Conservation (phyloP, 2,113 vertebrate species). For the Forbesichthys agassizii region DNA sequence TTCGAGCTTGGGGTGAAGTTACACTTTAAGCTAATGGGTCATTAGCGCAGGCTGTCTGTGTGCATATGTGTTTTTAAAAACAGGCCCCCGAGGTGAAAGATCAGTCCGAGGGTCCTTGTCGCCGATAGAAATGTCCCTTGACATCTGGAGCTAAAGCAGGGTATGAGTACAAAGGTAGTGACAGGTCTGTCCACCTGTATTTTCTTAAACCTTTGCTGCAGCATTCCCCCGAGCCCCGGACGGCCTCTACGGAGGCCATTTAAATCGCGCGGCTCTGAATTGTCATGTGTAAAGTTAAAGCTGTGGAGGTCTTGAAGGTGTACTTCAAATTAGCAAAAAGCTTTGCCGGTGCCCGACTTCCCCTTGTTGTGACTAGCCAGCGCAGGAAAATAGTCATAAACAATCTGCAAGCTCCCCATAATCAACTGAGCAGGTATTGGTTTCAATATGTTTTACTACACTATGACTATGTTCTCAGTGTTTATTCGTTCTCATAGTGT, state of each 20-base stretch:
- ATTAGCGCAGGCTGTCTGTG: conserved; percentile 25
- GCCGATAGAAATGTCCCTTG: conserved; percentile 48
- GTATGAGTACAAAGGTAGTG: conserved; percentile 27
- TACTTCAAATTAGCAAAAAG: conserved; percentile 31
- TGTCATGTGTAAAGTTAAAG: conserved; percentile 42
- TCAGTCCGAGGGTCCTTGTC: conserved; percentile 37
- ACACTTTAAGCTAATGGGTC: conserved; percentile 9
- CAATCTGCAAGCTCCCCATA: conserved; percentile 31
- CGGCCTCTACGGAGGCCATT: conserved; percentile 46
- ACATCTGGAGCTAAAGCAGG: conserved; percentile 63
- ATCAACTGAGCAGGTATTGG: background rate
- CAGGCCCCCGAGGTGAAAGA: conserved; percentile 52
- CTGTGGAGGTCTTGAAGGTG: conserved; percentile 44
- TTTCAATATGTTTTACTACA: conserved; percentile 20
- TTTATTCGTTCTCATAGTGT: conserved; percentile 7
- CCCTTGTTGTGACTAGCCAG: conserved; percentile 6
- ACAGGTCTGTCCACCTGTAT: conserved; percentile 65
- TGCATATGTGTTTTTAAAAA: conserved; percentile 27
- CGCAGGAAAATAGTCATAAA: conserved; percentile 6
- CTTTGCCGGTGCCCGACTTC: conserved; percentile 29
- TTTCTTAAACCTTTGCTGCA: conserved; percentile 68
- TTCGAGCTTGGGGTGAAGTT: too few relatives aligned
- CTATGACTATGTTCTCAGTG: background rate
- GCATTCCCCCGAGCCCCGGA: conserved; percentile 43
- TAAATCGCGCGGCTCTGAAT: conserved; percentile 58